Percentiles rank a stretch among this genome's conserved stretches.
phyloP scores from a whole-genome alignment of 2,113 vertebrate genomes.

The Chamaea fasciata region DNA sequence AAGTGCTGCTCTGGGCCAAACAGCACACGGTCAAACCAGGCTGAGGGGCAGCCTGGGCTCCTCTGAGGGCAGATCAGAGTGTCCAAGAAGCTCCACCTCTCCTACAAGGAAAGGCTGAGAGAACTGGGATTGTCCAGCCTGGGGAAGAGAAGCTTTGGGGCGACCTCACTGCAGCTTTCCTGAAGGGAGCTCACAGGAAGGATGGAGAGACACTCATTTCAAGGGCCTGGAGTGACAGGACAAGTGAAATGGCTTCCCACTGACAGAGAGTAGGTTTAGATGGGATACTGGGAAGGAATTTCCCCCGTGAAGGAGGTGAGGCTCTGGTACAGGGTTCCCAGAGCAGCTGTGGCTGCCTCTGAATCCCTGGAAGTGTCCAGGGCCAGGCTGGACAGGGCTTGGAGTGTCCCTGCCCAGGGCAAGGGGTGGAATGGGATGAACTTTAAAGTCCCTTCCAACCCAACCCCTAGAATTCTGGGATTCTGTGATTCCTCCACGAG shows the following conservation, averaged over 20 bases:
- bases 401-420: not conserved
- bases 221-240: not conserved
- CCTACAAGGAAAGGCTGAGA: not conserved
- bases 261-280: not conserved
- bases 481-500: not conserved
- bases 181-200: not conserved
- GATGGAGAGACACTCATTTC: not conserved
- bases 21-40: not conserved
- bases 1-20: not conserved
- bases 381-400: not conserved
- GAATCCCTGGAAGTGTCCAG: not conserved
- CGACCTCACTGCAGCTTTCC: not conserved
- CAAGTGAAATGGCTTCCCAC: not conserved
- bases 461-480: not conserved
- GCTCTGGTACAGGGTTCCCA: not conserved
- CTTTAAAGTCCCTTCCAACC: not conserved
- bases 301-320: fast-evolving
- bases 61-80: not conserved
- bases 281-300: not conserved
- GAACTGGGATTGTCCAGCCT: not conserved
- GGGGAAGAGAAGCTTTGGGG: not conserved
- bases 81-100: not conserved
- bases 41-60: not conserved
- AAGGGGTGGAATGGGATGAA: not conserved
- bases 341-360: not conserved